Percentiles rank a stretch among this genome's conserved stretches.
These are phyloP conservation scores for Aphrocallistes beatrix DNA, from an alignment of 37 sponge, comb jelly and placozoan genomes.

Conservation along the genomic window DNA sequence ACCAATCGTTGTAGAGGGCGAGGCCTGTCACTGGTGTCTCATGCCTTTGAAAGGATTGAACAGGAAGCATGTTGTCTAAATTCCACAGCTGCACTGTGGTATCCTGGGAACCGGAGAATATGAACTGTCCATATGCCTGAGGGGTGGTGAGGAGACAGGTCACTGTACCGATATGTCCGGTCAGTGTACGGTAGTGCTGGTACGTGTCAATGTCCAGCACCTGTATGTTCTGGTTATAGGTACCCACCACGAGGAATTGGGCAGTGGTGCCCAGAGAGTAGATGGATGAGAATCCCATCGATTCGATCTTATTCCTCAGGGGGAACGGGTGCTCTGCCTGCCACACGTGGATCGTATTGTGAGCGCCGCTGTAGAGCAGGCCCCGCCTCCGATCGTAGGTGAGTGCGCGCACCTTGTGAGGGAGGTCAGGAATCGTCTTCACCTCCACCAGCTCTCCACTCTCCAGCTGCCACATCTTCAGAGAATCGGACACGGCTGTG, in stretches of 20 bases:
- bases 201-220: conserved; percentile 55
- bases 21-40: conserved; percentile 59
- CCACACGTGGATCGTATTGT: conserved; percentile 78
- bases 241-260: conserved; percentile 71
- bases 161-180: conserved; percentile 76
- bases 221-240: conserved; percentile 85
- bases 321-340: conserved; percentile 43
- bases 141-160: conserved; percentile 56
- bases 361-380: conserved; percentile 55
- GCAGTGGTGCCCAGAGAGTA: conserved; percentile 72
- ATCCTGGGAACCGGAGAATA: conserved; percentile 78
- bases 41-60: conserved; percentile 70
- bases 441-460: conserved; percentile 40
- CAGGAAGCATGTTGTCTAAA: conserved; percentile 78
- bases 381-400: conserved; percentile 58
- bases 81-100: conserved; percentile 80
- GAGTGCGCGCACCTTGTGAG: conserved; percentile 60
- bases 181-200: conserved; percentile 54
- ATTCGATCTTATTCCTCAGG: conserved; percentile 32
- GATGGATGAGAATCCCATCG: conserved; percentile 61
- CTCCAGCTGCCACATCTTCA: conserved; percentile 11
- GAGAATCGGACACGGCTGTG: conserved; percentile 13
- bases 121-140: conserved; percentile 46
- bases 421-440: conserved; percentile 29
- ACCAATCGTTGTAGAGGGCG: conserved; percentile 56